Conservation (phyloP, 1,140 invertebrate genomes). For the Trachelipus rathkii region DNA sequence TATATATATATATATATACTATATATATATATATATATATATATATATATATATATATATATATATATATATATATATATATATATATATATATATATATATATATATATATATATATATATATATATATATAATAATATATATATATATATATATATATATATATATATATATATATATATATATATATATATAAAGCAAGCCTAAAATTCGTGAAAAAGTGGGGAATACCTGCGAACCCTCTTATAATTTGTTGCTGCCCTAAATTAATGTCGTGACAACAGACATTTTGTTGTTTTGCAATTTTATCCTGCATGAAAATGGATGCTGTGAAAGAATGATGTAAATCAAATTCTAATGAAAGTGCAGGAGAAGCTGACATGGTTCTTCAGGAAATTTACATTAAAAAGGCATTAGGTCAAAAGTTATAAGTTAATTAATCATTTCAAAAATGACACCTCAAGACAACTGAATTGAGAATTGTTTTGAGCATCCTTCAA, state of each 20-base stretch:
- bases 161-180: constrained; percentile 15
- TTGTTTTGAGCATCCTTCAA: too few species aligned
- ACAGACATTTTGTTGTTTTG: background rate
- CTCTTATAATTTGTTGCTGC: background rate
- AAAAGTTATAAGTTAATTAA: background rate
- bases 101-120: constrained; percentile 14
- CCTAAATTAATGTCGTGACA: background rate
- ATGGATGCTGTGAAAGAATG: too few species aligned
- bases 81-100: constrained; percentile 18
- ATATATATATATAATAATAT: background rate
- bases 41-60: constrained; percentile 10
- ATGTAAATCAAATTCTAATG: too few species aligned
- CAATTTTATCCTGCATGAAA: background rate
- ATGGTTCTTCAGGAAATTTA: background rate
- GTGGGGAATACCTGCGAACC: background rate
- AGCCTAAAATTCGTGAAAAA: background rate
- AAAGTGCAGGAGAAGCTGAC: too few species aligned
- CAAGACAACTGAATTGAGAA: too few species aligned
- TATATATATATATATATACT: constrained; percentile 13
- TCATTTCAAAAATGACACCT: too few species aligned
- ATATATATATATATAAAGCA: background rate
- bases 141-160: constrained; percentile 18
- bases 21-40: constrained; percentile 21
- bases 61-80: constrained; percentile 1
- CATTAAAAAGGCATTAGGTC: background rate